phyloP scores from a whole-genome alignment of 1,140 invertebrate species.

The Heliconius hewitsoni region DNA sequence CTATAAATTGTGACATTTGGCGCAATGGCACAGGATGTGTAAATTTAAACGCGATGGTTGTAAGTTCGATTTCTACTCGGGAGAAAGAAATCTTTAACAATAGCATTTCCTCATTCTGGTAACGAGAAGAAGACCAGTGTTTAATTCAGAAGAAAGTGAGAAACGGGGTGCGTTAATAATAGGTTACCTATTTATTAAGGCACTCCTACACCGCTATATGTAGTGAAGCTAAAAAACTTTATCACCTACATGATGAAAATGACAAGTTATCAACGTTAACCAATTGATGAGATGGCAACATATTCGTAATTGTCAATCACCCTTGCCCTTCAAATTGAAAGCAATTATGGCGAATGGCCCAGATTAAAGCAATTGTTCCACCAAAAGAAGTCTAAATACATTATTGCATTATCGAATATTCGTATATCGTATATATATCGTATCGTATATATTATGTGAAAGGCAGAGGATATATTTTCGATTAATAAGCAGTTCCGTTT shows the following conservation, averaged over 20 bases:
- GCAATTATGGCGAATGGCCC: background rate
- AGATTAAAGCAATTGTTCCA: background rate
- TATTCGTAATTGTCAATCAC: background rate
- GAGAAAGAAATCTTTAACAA: background rate
- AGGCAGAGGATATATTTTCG: too few species aligned
- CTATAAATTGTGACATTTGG: too few species aligned
- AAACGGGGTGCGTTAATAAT: background rate
- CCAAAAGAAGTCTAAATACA: too few species aligned
- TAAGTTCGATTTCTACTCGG: background rate
- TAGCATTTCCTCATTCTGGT: background rate
- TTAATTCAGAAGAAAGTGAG: background rate
- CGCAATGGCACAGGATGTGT: too few species aligned
- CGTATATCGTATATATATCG: too few species aligned
- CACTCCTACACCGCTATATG: background rate
- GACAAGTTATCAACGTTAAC: too few species aligned
- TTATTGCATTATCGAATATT: too few species aligned
- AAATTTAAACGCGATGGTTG: background rate
- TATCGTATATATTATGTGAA: too few species aligned
- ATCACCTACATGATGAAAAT: too few species aligned
- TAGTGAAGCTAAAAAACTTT: background rate
- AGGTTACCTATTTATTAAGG: too few species aligned
- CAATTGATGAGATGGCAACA: background rate
- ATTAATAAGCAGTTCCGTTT: too few species aligned
- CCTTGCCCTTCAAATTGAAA: background rate
- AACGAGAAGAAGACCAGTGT: background rate